Evolutionary conservation across 2,113 vertebrate genomes (phyloP).

Genomic region (Edolisoma coerulescens): DNA sequence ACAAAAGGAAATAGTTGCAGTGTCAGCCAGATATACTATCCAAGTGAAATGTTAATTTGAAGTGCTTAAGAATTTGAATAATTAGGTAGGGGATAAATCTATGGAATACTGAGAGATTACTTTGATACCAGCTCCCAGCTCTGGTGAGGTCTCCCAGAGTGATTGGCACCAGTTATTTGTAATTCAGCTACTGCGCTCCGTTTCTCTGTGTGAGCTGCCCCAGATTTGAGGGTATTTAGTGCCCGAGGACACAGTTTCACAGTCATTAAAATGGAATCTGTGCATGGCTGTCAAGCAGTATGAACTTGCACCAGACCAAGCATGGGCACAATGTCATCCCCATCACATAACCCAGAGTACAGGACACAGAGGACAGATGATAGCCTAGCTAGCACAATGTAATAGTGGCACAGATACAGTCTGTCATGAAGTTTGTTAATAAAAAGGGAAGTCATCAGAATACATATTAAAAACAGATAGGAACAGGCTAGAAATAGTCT

Average conservation of each 20-base stretch:
- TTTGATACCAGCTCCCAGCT: neutral
- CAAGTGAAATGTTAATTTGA: conserved; percentile 51
- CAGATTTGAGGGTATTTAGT: neutral
- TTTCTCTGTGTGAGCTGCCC: neutral
- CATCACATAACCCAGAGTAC: neutral
- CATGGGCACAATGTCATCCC: rapidly evolving
- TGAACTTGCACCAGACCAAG: neutral
- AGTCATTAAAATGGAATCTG: neutral
- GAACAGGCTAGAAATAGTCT: neutral
- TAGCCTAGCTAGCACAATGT: neutral
- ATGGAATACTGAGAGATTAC: neutral
- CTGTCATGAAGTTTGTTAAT: neutral
- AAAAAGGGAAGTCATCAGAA: neutral
- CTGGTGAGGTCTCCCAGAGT: neutral
- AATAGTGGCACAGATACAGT: neutral
- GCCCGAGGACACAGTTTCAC: neutral
- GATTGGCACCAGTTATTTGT: neutral
- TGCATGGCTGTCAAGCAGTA: neutral
- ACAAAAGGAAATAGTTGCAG: conserved; percentile 3
- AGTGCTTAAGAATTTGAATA: conserved; percentile 23
- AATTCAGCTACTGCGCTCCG: neutral
- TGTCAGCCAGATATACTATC: neutral
- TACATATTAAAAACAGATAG: neutral
- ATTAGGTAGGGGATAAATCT: neutral
- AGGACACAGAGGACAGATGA: neutral